Percentiles rank a stretch among this genome's conserved stretches.
These are phyloP conservation scores for Apus apus DNA, from an alignment of 2,113 vertebrate genomes.

Conservation along the genomic window DNA sequence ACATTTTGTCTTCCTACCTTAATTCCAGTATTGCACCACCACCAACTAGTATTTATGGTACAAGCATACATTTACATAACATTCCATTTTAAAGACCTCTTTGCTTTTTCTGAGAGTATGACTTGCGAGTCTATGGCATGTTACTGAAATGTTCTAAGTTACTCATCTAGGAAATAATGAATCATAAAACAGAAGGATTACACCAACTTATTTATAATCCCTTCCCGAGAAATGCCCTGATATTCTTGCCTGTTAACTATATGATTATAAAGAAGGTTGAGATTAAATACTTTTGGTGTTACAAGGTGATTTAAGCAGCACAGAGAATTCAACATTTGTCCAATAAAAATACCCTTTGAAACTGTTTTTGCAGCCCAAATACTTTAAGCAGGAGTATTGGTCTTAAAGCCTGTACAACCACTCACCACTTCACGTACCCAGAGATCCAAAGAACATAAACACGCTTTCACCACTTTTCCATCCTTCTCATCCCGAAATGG, in stretches of 20 bases:
- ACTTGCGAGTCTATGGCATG: not conserved
- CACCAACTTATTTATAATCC: not conserved
- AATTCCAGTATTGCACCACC: not conserved
- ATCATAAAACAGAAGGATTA: not conserved
- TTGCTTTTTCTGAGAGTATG: not conserved
- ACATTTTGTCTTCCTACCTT: not conserved
- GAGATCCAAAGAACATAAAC: rapidly evolving
- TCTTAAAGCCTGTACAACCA: not conserved
- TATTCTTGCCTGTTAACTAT: not conserved
- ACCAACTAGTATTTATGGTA: not conserved
- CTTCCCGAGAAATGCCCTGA: not conserved
- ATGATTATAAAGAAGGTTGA: rapidly evolving
- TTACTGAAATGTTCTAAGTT: not conserved
- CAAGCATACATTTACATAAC: rapidly evolving
- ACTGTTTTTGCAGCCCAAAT: not conserved
- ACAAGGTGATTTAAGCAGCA: too few relatives aligned
- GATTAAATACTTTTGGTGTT: not conserved
- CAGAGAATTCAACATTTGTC: not conserved
- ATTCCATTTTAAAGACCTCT: not conserved
- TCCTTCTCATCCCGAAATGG: not conserved
- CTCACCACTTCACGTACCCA: not conserved
- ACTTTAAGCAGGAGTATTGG: rapidly evolving
- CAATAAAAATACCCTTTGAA: rapidly evolving
- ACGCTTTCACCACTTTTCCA: not conserved
- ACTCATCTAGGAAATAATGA: not conserved